Conservation (phyloP, 2,113 vertebrate species). For the Lycocorax pyrrhopterus region DNA sequence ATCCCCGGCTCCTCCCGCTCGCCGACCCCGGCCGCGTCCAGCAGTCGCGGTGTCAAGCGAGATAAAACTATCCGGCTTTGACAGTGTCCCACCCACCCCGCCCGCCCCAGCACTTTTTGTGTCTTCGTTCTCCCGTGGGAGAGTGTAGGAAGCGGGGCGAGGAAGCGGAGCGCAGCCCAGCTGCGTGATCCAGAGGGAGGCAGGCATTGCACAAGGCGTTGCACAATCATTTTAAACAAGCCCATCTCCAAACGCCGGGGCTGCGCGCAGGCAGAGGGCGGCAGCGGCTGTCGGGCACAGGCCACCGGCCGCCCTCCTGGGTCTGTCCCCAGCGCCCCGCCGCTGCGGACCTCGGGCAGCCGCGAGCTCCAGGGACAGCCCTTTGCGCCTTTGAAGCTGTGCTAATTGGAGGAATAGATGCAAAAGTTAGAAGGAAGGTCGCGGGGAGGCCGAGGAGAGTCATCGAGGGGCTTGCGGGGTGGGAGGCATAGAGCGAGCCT, state of each 20-base stretch:
- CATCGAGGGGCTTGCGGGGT: neutral
- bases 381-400: neutral
- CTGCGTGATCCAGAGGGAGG: neutral
- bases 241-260: neutral
- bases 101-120: neutral
- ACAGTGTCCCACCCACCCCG: neutral
- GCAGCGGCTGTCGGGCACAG: neutral
- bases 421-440: neutral
- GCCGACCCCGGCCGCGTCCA: neutral
- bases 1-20: neutral
- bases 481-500: neutral
- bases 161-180: neutral
- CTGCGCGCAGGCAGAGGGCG: constrained; percentile 34
- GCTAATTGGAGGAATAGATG: neutral
- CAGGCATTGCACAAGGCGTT: neutral
- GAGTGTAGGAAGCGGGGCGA: neutral
- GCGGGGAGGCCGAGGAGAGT: neutral
- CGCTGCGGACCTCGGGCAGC: neutral
- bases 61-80: neutral
- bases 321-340: neutral
- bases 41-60: neutral
- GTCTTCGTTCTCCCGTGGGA: neutral
- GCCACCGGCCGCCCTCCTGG: neutral
- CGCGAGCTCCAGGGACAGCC: neutral
- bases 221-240: neutral